These are phyloP conservation scores for Agapornis roseicollis DNA, from an alignment of 2,113 vertebrate genomes.

Conservation along the genomic window DNA sequence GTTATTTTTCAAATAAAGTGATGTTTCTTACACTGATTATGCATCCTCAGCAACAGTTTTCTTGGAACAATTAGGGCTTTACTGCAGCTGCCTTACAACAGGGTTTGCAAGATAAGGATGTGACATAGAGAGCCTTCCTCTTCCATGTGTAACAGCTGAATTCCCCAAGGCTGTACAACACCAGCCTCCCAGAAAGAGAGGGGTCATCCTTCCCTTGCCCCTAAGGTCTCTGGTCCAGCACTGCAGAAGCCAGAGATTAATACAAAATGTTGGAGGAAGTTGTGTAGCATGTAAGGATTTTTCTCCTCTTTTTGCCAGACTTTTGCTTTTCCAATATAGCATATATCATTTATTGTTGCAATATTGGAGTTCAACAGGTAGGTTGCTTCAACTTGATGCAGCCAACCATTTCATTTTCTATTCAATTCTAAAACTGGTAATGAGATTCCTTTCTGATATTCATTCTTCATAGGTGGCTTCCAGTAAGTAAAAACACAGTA, in stretches of 20 bases:
- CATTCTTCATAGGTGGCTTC: not conserved
- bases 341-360: not conserved
- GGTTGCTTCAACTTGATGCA: not conserved
- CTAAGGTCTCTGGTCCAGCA: not conserved
- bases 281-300: accelerated
- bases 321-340: not conserved
- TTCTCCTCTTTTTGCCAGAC: not conserved
- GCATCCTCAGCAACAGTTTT: not conserved
- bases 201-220: not conserved
- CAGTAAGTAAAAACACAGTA: not conserved
- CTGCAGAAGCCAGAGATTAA: not conserved
- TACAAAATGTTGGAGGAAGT: not conserved
- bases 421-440: not conserved
- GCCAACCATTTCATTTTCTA: not conserved
- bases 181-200: not conserved
- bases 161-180: not conserved
- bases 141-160: not conserved
- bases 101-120: not conserved
- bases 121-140: not conserved
- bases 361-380: not conserved
- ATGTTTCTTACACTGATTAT: not conserved
- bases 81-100: not conserved
- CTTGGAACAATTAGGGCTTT: not conserved
- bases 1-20: not conserved
- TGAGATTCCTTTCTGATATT: not conserved